Evolutionary conservation across 2,113 vertebrate species (phyloP), one percentile per base, ranked within the genome.

Genomic region (Notothenia coriiceps): DNA sequence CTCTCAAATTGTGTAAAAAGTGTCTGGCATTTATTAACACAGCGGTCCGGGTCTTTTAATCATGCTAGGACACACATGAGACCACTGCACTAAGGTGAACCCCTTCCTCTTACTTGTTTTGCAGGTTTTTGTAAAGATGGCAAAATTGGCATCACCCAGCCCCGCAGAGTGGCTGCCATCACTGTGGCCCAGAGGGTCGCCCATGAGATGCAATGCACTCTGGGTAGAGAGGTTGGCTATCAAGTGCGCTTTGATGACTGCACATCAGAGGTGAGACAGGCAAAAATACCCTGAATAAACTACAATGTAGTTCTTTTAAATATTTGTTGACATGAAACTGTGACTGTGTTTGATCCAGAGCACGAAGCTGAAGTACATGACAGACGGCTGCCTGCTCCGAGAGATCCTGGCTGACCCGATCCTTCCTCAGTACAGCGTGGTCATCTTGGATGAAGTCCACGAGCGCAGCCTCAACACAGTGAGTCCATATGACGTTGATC

Each of bases 231-330:
- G 1, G 97, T 99, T 12, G 98, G 98, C 1, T 99, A 99, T 89
- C 98, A 99, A 93, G 97, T 99, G 47, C 97, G 98, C 86, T 99
- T 99, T 46, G 98, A 99, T 66, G 98, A 99, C 88, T 98, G 96
- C 93, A 96, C 94, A 13, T 94, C 94, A 1, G 93, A 97, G 96
- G 98, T 99, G 92, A 72, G 95, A 7, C 35, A 52, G 29, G 56
- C 17, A 55, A 25, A 51, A 10, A 46, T 4, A 11, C 44, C 2
- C 18, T 62, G 20, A 44, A 51, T 6, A 47, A 50, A 46, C 25
- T 17, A 0, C 0, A 51, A 1, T 10, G 7, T 12, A 0, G 43
- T 50, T 10, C 0, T 17, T 64, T 1, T 25, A 25, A 22, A 25
- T 65, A 1, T 54, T 5, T 50, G 13, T 3, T 60, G 17, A 76